phyloP scores from a whole-genome alignment of 1,140 invertebrate species.

The Sarcophaga bullata region DNA sequence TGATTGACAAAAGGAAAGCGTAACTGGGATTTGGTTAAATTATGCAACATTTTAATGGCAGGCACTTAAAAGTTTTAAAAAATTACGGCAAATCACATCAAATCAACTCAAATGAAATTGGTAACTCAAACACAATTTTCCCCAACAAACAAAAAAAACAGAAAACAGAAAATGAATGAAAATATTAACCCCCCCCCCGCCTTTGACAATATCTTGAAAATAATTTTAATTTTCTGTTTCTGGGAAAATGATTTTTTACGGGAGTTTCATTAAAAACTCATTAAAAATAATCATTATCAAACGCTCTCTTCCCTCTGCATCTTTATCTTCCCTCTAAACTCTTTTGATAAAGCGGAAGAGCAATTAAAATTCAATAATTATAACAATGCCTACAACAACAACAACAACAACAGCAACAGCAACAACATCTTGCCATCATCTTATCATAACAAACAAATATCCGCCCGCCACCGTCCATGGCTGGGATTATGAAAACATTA shows the following conservation, averaged over 20 bases:
- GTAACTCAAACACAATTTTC: neutral
- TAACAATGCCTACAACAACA: neutral
- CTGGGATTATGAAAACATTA: neutral
- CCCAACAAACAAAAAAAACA: too few species aligned
- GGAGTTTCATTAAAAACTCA: conserved; percentile 33
- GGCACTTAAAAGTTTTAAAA: neutral
- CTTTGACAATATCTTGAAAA: too few species aligned
- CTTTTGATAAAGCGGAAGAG: neutral
- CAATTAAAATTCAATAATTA: conserved; percentile 21
- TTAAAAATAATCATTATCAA: conserved; percentile 6
- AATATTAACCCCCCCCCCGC: too few species aligned
- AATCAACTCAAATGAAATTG: neutral
- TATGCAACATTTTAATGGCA: neutral
- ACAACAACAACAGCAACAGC: too few species aligned
- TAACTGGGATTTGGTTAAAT: neutral
- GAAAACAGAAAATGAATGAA: too few species aligned
- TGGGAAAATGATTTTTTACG: conserved; percentile 24
- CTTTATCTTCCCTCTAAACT: too few species aligned
- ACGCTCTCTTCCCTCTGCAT: too few species aligned
- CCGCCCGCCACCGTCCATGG: neutral
- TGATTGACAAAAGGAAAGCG: neutral
- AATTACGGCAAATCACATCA: neutral
- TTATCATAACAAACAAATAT: neutral
- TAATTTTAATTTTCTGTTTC: neutral
- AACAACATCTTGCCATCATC: neutral